Evolutionary conservation across 2,797 vertebrate genomes (phyloP).

Genomic region (Lemur catta): DNA sequence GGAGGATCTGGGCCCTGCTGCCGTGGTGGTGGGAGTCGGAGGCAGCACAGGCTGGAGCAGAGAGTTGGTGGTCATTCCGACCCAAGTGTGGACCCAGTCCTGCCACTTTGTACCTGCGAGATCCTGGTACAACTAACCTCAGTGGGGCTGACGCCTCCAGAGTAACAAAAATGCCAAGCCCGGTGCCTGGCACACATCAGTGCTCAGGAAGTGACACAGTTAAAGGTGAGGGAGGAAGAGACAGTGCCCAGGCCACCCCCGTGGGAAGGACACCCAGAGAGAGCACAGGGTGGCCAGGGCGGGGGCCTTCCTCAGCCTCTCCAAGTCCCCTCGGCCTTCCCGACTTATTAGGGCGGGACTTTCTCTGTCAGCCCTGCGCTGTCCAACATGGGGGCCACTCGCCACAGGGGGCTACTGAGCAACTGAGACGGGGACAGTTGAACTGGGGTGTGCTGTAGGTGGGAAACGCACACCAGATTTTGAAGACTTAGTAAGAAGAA

Average conservation of each 20-base stretch:
- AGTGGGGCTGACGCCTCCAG: accelerated
- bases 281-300: not conserved
- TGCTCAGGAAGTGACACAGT: not conserved
- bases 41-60: not conserved
- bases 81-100: not conserved
- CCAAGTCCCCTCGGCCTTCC: not conserved
- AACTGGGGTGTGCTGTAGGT: not conserved
- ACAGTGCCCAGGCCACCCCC: accelerated
- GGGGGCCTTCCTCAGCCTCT: not conserved
- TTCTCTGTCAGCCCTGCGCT: not conserved
- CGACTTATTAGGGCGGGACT: not conserved
- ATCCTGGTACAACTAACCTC: not conserved
- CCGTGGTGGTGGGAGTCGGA: not conserved
- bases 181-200: accelerated
- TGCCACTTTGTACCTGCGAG: not conserved
- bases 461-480: not conserved
- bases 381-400: not conserved
- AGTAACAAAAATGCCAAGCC: not conserved
- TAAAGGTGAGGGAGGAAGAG: not conserved
- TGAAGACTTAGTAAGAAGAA: not conserved
- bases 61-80: not conserved
- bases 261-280: not conserved
- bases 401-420: not conserved
- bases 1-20: not conserved
- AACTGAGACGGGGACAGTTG: accelerated